Evolutionary conservation across 2,888 invertebrate species (phyloP).

Genomic region (Coelinius sp.): DNA sequence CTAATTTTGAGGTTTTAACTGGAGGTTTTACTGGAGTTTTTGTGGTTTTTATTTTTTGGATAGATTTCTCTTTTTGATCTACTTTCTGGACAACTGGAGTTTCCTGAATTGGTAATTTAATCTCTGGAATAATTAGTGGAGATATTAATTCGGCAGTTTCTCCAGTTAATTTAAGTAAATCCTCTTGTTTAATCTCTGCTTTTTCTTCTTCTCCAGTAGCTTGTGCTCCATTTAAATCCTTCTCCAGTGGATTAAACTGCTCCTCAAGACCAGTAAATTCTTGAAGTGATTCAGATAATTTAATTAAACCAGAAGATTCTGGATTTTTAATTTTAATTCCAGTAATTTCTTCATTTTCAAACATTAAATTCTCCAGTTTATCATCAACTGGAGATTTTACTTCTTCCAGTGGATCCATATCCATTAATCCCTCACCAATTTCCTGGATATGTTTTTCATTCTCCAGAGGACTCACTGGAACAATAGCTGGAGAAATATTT

Average conservation of each 20-base stretch:
- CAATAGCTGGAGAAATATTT: too few species aligned
- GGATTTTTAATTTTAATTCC: background rate
- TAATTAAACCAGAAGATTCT: constrained; percentile 33
- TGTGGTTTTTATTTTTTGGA: constrained; percentile 57
- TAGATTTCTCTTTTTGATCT: constrained; percentile 61
- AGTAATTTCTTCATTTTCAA: background rate
- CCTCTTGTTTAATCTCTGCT: background rate
- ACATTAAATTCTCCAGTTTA: too few species aligned
- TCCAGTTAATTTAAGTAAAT: constrained; percentile 12
- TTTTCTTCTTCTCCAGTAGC: too few species aligned
- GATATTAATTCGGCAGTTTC: constrained; percentile 9
- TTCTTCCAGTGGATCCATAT: too few species aligned
- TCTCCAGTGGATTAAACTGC: constrained; percentile 50
- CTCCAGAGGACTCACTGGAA: too few species aligned
- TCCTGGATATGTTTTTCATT: too few species aligned
- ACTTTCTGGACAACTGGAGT: constrained; percentile 40
- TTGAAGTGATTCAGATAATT: constrained; percentile 60
- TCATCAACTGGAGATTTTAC: too few species aligned
- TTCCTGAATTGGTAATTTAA: too few species aligned
- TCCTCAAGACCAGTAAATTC: constrained; percentile 62
- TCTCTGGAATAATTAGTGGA: too few species aligned
- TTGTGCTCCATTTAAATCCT: constrained; percentile 15
- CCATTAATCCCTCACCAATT: too few species aligned
- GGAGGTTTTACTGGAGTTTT: constrained; percentile 49
- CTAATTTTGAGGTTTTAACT: constrained; percentile 51